phyloP scores from a whole-genome alignment of 2,113 vertebrate species.

The Fulmarus glacialis region DNA sequence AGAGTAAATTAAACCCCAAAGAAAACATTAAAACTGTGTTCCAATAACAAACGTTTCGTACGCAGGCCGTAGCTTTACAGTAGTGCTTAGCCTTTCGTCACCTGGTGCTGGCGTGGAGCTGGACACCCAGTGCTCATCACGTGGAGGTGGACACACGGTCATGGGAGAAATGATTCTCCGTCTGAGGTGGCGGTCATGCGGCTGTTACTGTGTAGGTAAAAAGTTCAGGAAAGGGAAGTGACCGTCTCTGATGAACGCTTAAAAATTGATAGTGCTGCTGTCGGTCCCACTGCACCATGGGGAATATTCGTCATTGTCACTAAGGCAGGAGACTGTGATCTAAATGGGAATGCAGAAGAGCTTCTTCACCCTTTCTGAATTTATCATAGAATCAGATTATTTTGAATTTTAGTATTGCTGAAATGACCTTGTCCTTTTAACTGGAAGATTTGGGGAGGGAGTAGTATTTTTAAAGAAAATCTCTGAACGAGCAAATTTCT shows the following conservation, averaged over 20 bases:
- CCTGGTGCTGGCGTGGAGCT: not conserved
- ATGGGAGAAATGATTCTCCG: not conserved
- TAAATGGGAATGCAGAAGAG: not conserved
- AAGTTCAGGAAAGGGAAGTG: not conserved
- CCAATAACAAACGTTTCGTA: not conserved
- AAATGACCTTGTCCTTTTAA: not conserved
- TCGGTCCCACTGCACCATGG: accelerated
- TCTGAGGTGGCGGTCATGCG: not conserved
- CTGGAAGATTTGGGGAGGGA: not conserved
- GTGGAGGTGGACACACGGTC: accelerated
- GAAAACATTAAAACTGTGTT: accelerated
- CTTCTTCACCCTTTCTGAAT: not conserved
- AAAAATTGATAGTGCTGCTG: not conserved
- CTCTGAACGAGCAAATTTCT: not conserved
- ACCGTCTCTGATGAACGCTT: accelerated
- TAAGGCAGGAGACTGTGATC: accelerated
- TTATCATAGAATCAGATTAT: not conserved
- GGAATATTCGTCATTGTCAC: accelerated
- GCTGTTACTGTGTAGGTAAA: not conserved
- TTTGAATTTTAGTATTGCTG: not conserved
- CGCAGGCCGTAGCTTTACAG: accelerated
- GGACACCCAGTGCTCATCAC: not conserved
- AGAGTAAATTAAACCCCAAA: not conserved
- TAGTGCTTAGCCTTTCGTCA: not conserved
- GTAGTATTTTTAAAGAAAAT: not conserved